Evolutionary conservation across 2,797 vertebrate genomes (phyloP), one percentile per base, ranked within the genome.

Genomic region (Phrynocephalus vlangalii): DNA sequence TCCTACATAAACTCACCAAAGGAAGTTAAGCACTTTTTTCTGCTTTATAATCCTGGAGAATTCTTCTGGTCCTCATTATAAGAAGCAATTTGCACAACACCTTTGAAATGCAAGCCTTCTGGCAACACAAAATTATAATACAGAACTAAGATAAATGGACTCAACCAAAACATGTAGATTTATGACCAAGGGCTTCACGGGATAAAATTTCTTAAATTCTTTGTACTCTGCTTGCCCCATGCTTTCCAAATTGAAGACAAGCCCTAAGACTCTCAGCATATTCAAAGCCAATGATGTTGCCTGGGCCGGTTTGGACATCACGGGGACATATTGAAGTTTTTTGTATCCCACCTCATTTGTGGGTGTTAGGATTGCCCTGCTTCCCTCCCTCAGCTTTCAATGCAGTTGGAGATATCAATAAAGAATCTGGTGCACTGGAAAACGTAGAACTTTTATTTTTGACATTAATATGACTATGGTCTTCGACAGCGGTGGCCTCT

Each of bases 111-210:
- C 60, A 68, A 67, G 75, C 24, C 63, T 78, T 28, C 38, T 85
- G 75, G 63, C 28, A 52, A 68, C 30, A 6, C 38, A 77, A 48
- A 78, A 1, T 30, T 60, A 85, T 67, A 33, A n/a, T n/a, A 44
- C 13, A 44, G 38, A 44, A 44, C 38, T 15, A 84, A 73, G 38
- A 75, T 75, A 84, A 84, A 75, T 52, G 81, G 67, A 83, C 52
- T 30, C 56, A 66, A 44, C 26, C 9, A 30, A 85, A 73, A 77
- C 3, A 67, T 85, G 56, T 33, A 28, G 52, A 75, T 84, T 84
- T 84, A 63, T 38, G n/a, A 60, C 71, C 52, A 75, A 84, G 60
- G 30, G 70, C 50, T 83, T 73, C 9, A 73, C 24, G 18, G n/a
- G 38, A 44, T 44, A 44, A 44, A 44, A 44, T 44, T 44, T 44